Evolutionary conservation across 1,140 invertebrate genomes (phyloP).

Genomic region (Oryctes rhinoceros): DNA sequence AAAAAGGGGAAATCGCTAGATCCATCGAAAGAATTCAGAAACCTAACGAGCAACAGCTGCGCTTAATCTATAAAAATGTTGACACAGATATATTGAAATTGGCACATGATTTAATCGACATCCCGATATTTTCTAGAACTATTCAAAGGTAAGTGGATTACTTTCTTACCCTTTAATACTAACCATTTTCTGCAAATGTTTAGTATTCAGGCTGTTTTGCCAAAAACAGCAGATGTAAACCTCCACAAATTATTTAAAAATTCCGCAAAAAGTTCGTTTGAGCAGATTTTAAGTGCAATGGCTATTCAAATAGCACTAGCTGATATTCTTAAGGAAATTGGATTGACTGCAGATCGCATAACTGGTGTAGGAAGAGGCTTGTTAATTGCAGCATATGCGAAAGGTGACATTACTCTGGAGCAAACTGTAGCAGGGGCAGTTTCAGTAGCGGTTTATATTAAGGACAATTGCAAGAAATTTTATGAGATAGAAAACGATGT

Average conservation of each 20-base stretch:
- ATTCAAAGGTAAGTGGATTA: too few relatives aligned
- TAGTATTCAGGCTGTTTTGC: too few relatives aligned
- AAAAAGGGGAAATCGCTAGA: too few relatives aligned
- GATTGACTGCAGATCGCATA: constrained; percentile 76
- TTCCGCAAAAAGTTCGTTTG: neutral
- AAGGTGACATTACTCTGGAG: constrained; percentile 85
- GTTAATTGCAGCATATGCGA: constrained; percentile 83
- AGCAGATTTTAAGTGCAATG: constrained; percentile 69
- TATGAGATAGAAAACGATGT: too few relatives aligned
- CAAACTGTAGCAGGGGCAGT: neutral
- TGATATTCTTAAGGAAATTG: constrained; percentile 72
- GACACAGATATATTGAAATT: too few relatives aligned
- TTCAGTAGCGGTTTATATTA: neutral
- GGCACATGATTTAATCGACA: too few relatives aligned
- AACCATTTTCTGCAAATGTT: too few relatives aligned
- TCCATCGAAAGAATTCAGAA: too few relatives aligned
- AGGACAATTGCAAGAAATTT: constrained; percentile 37
- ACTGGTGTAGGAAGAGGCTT: constrained; percentile 84
- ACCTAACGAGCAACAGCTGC: too few relatives aligned
- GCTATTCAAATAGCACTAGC: constrained; percentile 82
- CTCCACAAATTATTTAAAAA: neutral
- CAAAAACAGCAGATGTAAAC: neutral
- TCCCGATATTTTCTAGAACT: too few relatives aligned
- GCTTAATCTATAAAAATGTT: too few relatives aligned
- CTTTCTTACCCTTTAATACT: too few relatives aligned